Percentiles rank a stretch among this genome's conserved stretches.
Conservation (phyloP, 1,140 invertebrate species). For the Sarcophaga peregrina region DNA sequence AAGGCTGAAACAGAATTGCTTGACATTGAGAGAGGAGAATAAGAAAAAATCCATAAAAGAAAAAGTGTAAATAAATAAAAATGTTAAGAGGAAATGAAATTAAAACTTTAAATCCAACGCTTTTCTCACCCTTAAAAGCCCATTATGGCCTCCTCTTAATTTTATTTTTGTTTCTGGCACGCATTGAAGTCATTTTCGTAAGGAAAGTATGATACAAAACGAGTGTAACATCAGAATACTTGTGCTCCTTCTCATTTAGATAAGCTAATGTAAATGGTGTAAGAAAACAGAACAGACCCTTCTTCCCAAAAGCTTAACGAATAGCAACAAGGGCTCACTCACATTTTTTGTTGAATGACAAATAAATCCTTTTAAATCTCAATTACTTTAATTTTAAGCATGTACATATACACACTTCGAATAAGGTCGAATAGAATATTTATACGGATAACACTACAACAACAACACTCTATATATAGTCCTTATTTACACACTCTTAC, state of each 20-base stretch:
- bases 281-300: not conserved
- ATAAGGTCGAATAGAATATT: too few relatives aligned
- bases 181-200: constrained; percentile 25
- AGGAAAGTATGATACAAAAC: not conserved
- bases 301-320: not conserved
- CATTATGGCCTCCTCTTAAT: not conserved
- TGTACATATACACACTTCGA: too few relatives aligned
- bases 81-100: constrained; percentile 30
- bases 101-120: constrained; percentile 39
- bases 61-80: not conserved
- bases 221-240: not conserved
- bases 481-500: too few relatives aligned
- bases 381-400: constrained; percentile 42
- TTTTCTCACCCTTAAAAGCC: constrained; percentile 29
- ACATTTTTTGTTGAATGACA: constrained; percentile 32
- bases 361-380: constrained; percentile 41
- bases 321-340: not conserved
- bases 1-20: not conserved
- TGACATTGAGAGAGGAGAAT: not conserved
- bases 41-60: constrained; percentile 21
- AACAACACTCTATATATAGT: too few relatives aligned
- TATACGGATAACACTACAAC: too few relatives aligned
- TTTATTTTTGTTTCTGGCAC: not conserved
- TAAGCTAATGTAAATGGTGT: not conserved
- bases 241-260: not conserved